phyloP scores from a whole-genome alignment of 2,113 vertebrate genomes.

The Prunella fulvescens region DNA sequence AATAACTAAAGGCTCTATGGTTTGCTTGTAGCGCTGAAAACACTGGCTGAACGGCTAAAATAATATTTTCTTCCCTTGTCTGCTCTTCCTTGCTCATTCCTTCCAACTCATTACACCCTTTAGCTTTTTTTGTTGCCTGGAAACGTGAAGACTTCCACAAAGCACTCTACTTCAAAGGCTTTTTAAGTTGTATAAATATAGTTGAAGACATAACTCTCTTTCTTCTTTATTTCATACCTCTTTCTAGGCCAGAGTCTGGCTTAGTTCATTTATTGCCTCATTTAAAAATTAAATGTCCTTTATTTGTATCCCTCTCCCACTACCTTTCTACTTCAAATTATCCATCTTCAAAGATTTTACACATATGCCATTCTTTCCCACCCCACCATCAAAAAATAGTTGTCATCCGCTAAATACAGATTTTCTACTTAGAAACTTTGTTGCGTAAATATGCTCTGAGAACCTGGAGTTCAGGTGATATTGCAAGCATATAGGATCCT shows the following conservation, averaged over 20 bases:
- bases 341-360: constrained; percentile 46
- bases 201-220: constrained; percentile 57
- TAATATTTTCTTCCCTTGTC: constrained; percentile 3
- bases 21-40: constrained; percentile 68
- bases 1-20: constrained; percentile 59
- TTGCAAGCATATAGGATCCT: constrained; percentile 67
- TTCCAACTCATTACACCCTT: neutral
- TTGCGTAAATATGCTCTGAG: constrained; percentile 67
- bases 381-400: constrained; percentile 74
- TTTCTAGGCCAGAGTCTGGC: constrained; percentile 56
- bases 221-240: constrained; percentile 50
- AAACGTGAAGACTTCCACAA: constrained; percentile 48
- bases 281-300: constrained; percentile 65
- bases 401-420: constrained; percentile 70
- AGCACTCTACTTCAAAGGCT: constrained; percentile 57
- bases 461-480: constrained; percentile 66
- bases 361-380: constrained; percentile 41
- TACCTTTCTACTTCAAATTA: constrained; percentile 58
- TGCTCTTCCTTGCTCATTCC: neutral
- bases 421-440: constrained; percentile 73
- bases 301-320: constrained; percentile 41
- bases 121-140: constrained; percentile 42
- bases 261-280: constrained; percentile 69
- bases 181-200: constrained; percentile 71
- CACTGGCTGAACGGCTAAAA: constrained; percentile 64